Conservation (phyloP, 2,888 invertebrate species). For the Ellobium chinense region DNA sequence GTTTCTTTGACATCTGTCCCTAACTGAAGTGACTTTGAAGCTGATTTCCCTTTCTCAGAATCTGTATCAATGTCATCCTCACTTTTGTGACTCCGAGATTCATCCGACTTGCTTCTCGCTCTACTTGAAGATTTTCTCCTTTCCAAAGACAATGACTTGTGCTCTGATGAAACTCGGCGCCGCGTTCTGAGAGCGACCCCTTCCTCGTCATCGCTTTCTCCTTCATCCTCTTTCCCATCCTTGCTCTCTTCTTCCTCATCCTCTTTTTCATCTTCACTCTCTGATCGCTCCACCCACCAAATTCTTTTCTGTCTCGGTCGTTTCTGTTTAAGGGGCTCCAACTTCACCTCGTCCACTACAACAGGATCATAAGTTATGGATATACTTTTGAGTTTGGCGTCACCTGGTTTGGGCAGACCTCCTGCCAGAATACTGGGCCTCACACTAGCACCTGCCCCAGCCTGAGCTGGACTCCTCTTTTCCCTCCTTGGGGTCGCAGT, state of each 20-base stretch:
- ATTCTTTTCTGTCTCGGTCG: constrained; percentile 34
- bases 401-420: constrained; percentile 34
- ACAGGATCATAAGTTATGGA: constrained; percentile 32
- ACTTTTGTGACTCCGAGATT: not conserved
- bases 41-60: not conserved
- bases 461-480: constrained; percentile 34
- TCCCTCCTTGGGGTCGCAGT: constrained; percentile 32
- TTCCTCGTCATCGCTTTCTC: constrained; percentile 3
- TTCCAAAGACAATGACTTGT: not conserved
- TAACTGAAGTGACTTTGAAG: not conserved
- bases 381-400: constrained; percentile 20
- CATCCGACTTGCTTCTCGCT: not conserved
- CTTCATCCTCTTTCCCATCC: constrained; percentile 10
- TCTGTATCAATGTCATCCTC: not conserved
- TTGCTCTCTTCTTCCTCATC: constrained; percentile 5
- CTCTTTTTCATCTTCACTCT: not conserved
- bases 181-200: constrained; percentile 29
- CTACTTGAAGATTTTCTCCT: not conserved
- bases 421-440: constrained; percentile 44
- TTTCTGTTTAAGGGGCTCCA: constrained; percentile 22
- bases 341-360: constrained; percentile 22
- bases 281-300: constrained; percentile 40
- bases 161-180: constrained; percentile 11
- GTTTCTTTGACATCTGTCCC: not conserved
- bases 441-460: not conserved